These are phyloP conservation scores for Myripristis jacobus DNA, from an alignment of 2,797 vertebrate species.

Conservation along the genomic window DNA sequence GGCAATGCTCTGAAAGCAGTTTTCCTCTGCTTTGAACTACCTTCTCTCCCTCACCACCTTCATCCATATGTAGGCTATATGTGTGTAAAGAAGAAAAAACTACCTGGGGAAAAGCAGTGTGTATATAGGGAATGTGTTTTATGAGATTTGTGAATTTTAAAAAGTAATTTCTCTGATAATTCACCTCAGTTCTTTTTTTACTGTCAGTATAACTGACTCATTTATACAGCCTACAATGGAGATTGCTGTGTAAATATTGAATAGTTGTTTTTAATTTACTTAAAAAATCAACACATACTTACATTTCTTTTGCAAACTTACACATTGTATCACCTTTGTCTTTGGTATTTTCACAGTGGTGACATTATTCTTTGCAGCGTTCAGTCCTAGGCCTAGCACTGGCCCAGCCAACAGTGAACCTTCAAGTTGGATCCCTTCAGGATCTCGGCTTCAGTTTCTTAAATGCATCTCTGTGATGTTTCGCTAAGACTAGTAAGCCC, in stretches of 20 bases:
- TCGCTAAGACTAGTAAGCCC: slow-evolving; percentile 1
- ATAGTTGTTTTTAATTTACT: too few relatives aligned
- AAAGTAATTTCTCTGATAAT: background rate
- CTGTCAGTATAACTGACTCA: background rate
- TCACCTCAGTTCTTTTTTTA: background rate
- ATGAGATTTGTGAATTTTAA: background rate
- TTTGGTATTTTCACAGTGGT: background rate
- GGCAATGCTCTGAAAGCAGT: slow-evolving; percentile 48
- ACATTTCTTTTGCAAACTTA: slow-evolving; percentile 2
- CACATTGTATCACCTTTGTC: background rate
- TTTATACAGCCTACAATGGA: too few relatives aligned
- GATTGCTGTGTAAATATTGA: too few relatives aligned
- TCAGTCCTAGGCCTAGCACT: background rate
- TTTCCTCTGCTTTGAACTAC: slow-evolving; percentile 56
- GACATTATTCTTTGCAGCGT: background rate
- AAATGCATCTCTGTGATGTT: slow-evolving; percentile 16
- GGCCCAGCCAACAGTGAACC: background rate
- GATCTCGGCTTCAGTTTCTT: slow-evolving; percentile 1
- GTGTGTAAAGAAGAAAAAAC: slow-evolving; percentile 13
- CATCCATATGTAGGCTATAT: slow-evolving; percentile 20
- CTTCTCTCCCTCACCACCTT: slow-evolving; percentile 32
- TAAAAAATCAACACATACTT: background rate
- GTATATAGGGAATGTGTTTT: background rate
- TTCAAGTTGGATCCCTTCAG: slow-evolving; percentile 1
- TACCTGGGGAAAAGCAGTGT: slow-evolving; percentile 8